phyloP scores from a whole-genome alignment of 1,140 invertebrate species.

The Leptinotarsa undecemlineata region DNA sequence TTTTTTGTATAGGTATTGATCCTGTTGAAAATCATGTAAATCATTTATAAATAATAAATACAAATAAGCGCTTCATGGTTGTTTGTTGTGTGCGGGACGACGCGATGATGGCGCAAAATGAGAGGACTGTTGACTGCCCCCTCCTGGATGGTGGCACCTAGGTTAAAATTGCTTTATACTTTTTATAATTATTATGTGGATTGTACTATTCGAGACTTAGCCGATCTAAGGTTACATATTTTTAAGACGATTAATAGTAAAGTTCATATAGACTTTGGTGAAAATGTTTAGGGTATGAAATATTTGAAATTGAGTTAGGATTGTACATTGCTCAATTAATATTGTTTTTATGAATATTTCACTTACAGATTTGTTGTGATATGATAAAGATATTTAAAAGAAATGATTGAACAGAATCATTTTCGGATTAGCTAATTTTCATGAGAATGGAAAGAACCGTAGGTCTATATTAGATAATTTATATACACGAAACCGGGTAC shows the following conservation, averaged over 20 bases:
- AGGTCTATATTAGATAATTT: slow-evolving; percentile 59
- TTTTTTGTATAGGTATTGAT: slow-evolving; percentile 10
- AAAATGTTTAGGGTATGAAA: slow-evolving; percentile 49
- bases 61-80: neutral
- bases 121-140: slow-evolving; percentile 17
- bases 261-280: slow-evolving; percentile 41
- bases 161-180: slow-evolving; percentile 54
- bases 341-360: slow-evolving; percentile 39
- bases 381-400: slow-evolving; percentile 37
- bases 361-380: slow-evolving; percentile 40
- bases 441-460: slow-evolving; percentile 56
- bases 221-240: slow-evolving; percentile 50
- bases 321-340: slow-evolving; percentile 53
- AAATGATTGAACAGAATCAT: slow-evolving; percentile 25
- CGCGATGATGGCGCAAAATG: neutral
- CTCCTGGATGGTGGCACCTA: slow-evolving; percentile 30
- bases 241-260: slow-evolving; percentile 51
- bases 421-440: slow-evolving; percentile 51
- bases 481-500: slow-evolving; percentile 30
- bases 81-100: slow-evolving; percentile 9
- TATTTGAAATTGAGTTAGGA: slow-evolving; percentile 50
- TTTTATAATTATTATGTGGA: slow-evolving; percentile 52
- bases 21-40: neutral
- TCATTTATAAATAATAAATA: slow-evolving; percentile 9
- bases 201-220: slow-evolving; percentile 49